phyloP scores from a whole-genome alignment of 2,113 vertebrate genomes.

The Thamnophis sirtalis region DNA sequence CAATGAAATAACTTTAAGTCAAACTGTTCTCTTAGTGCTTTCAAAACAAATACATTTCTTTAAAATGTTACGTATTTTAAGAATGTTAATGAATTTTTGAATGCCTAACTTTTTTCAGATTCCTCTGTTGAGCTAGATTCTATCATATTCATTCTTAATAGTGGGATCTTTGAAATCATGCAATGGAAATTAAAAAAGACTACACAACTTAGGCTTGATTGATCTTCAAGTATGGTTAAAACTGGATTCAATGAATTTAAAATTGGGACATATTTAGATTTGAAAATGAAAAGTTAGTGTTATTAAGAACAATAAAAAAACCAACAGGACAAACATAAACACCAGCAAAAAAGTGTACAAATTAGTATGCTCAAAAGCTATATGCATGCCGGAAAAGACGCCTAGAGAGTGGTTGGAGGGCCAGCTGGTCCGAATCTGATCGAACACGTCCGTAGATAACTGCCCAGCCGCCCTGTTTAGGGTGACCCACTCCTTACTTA shows the following conservation, averaged over 20 bases:
- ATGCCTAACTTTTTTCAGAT: neutral
- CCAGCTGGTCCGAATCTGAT: no score
- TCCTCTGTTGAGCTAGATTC: neutral
- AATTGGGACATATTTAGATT: neutral
- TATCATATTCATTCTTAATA: neutral
- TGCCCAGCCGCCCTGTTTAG: no score
- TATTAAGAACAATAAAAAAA: neutral
- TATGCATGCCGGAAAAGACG: no score
- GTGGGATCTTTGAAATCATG: neutral
- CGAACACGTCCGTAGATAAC: no score
- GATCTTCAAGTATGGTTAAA: neutral
- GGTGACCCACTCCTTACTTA: no score
- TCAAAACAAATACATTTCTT: neutral
- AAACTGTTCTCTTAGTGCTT: neutral
- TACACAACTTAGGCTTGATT: neutral
- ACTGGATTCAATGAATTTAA: neutral
- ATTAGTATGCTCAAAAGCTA: neutral
- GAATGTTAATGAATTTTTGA: neutral
- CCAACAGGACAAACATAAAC: neutral
- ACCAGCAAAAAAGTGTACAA: neutral
- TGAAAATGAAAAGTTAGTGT: neutral
- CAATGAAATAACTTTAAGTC: neutral
- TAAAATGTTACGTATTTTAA: neutral
- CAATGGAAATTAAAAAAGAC: neutral
- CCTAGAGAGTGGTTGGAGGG: no score